Evolutionary conservation across 2,797 vertebrate genomes (phyloP).

Genomic region (Buphagus erythrorhynchus): DNA sequence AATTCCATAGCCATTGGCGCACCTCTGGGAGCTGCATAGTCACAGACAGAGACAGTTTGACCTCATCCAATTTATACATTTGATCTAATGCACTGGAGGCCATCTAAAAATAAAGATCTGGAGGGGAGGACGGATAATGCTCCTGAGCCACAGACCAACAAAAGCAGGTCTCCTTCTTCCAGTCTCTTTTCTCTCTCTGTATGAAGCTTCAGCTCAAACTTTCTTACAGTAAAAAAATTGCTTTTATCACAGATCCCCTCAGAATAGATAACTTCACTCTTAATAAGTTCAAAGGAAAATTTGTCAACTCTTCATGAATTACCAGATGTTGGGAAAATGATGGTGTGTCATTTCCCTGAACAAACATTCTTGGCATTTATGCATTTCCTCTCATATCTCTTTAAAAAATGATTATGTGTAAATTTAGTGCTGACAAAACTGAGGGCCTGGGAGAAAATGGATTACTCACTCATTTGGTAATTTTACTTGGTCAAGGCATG

Average conservation of each 20-base stretch:
- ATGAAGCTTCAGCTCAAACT: background rate
- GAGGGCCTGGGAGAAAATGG: slow-evolving; percentile 19
- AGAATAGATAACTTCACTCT: slow-evolving; percentile 23
- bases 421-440: slow-evolving; percentile 55
- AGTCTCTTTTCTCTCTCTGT: background rate
- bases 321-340: slow-evolving; percentile 70
- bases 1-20: background rate
- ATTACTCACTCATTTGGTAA: slow-evolving; percentile 9
- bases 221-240: slow-evolving; percentile 40
- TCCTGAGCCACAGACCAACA: slow-evolving; percentile 11
- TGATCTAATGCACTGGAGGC: slow-evolving; percentile 19
- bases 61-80: slow-evolving; percentile 7
- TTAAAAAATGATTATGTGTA: slow-evolving; percentile 29
- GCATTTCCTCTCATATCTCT: slow-evolving; percentile 63
- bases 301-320: slow-evolving; percentile 56
- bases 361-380: slow-evolving; percentile 71
- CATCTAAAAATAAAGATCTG: slow-evolving; percentile 33
- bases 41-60: background rate
- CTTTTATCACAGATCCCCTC: background rate
- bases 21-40: background rate
- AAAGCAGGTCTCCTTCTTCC: slow-evolving; percentile 9
- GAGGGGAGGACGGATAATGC: slow-evolving; percentile 8
- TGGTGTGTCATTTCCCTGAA: slow-evolving; percentile 69
- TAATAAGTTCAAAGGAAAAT: slow-evolving; percentile 36
- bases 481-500: background rate